These are phyloP conservation scores for Channallabes apus DNA, from an alignment of 2,797 vertebrate genomes.

Conservation along the genomic window DNA sequence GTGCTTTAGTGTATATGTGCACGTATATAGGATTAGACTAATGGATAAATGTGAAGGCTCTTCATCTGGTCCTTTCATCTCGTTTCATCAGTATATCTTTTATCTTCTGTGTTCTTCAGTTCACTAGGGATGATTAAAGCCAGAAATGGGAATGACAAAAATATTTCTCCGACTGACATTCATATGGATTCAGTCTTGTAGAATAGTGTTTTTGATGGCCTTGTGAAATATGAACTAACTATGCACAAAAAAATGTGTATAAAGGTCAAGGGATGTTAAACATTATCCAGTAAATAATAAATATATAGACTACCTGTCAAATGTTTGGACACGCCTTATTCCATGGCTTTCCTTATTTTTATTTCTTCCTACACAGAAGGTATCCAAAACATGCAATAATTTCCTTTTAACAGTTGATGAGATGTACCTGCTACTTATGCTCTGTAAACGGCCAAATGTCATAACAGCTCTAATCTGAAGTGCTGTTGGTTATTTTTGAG, in stretches of 20 bases:
- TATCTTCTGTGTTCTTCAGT: neutral
- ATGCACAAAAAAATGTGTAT: neutral
- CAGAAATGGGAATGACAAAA: neutral
- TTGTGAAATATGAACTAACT: neutral
- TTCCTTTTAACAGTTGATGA: too few species aligned
- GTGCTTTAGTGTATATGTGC: slow-evolving; percentile 9
- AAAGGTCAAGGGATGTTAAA: slow-evolving; percentile 1
- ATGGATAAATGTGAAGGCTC: slow-evolving; percentile 26
- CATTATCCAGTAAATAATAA: neutral
- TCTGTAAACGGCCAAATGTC: too few species aligned
- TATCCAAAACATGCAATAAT: too few species aligned
- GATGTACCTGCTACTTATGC: too few species aligned
- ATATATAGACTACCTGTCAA: too few species aligned
- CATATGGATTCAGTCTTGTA: neutral
- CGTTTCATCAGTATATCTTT: slow-evolving; percentile 3
- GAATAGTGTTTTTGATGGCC: neutral
- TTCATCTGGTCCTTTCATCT: slow-evolving; percentile 22
- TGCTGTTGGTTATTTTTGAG: too few species aligned
- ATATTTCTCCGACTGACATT: neutral
- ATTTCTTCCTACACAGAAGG: too few species aligned
- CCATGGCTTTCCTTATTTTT: too few species aligned
- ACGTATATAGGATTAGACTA: slow-evolving; percentile 37
- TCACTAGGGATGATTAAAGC: slow-evolving; percentile 19
- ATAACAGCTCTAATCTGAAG: too few species aligned
- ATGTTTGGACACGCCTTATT: too few species aligned